Percentiles rank a stretch among this genome's conserved stretches.
Evolutionary conservation across 1,140 invertebrate genomes (phyloP).

Genomic region (Bilobella aurantiaca): DNA sequence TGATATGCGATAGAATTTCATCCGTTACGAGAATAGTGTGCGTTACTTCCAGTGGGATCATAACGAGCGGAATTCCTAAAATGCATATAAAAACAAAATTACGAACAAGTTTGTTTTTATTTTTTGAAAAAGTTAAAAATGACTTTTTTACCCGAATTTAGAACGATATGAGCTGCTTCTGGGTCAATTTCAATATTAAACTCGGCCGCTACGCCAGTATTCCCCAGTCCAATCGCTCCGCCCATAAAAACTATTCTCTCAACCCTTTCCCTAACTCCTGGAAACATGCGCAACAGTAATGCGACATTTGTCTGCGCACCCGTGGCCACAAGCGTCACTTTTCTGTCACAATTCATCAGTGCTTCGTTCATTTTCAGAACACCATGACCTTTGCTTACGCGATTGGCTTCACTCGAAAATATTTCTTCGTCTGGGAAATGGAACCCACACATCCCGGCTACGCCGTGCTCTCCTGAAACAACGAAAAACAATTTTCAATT

Average conservation of each 20-base stretch:
- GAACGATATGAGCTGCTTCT: conserved; percentile 61
- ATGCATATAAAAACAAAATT: too few species aligned
- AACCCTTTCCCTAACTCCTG: conserved; percentile 49
- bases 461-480: conserved; percentile 16
- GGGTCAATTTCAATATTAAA: conserved; percentile 70
- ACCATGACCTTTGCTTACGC: conserved; percentile 1
- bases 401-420: background rate
- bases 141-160: conserved; percentile 46
- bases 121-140: too few species aligned
- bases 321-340: conserved; percentile 53
- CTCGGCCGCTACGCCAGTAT: conserved; percentile 57
- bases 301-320: conserved; percentile 69
- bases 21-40: conserved; percentile 11
- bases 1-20: conserved; percentile 6
- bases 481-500: background rate
- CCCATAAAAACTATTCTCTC: conserved; percentile 63
- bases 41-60: conserved; percentile 20
- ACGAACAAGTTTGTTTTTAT: too few species aligned
- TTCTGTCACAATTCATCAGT: conserved; percentile 33
- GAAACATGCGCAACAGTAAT: conserved; percentile 55
- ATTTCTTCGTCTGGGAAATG: conserved; percentile 23
- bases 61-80: conserved; percentile 17
- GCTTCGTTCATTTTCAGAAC: conserved; percentile 13
- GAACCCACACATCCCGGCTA: conserved; percentile 24
- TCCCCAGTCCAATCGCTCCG: conserved; percentile 60